A percentile compares a stretch with the other conserved stretches of the same genome.
Conservation (phyloP, 2,888 invertebrate genomes). For the Ctenicera cuprea region DNA sequence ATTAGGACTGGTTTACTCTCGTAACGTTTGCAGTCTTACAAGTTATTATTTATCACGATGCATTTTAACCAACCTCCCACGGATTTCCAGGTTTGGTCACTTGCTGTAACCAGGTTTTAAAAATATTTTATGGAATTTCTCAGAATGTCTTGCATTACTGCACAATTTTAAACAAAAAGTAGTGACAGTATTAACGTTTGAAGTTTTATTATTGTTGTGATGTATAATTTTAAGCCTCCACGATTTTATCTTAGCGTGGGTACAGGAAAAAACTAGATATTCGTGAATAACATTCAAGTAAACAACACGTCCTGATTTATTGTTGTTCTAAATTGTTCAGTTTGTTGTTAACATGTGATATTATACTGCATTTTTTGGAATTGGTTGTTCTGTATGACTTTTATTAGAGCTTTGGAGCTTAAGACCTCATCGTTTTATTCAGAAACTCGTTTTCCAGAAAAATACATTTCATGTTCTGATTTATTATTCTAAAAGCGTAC, state of each 20-base stretch:
- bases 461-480: constrained; percentile 33
- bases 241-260: background rate
- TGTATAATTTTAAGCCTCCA: background rate
- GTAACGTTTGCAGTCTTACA: constrained; percentile 10
- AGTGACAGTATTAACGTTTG: background rate
- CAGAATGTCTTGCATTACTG: constrained; percentile 1
- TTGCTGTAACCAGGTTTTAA: background rate
- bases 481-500: constrained; percentile 45
- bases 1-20: constrained; percentile 26
- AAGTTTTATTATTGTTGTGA: background rate
- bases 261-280: constrained; percentile 1
- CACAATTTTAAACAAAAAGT: background rate
- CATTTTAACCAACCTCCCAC: constrained; percentile 28
- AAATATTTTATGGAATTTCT: constrained; percentile 2
- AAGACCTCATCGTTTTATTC: constrained; percentile 1
- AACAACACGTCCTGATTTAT: background rate
- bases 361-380: background rate
- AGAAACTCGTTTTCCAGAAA: constrained; percentile 18
- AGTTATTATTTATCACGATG: constrained; percentile 10
- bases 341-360: background rate
- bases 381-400: constrained; percentile 10
- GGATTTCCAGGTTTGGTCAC: constrained; percentile 23
- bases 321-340: background rate
- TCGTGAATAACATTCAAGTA: background rate
- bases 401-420: background rate